Conservation (phyloP, 2,113 vertebrate genomes). For the Pelusios castaneus region DNA sequence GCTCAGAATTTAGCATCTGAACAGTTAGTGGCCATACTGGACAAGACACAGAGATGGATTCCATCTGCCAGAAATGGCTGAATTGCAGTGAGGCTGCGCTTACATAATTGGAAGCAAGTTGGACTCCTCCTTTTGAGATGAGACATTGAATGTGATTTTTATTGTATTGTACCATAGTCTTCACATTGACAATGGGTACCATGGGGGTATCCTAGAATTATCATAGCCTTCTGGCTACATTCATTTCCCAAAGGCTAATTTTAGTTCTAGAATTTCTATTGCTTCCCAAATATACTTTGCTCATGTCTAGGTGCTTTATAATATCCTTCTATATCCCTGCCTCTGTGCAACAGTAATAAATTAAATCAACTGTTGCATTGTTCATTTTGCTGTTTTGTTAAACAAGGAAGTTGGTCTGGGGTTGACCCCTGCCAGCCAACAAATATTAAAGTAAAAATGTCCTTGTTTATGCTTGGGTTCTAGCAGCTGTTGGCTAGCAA, state of each 20-base stretch:
- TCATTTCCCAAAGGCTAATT: background rate
- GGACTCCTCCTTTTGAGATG: background rate
- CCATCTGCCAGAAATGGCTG: accelerated
- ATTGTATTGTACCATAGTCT: background rate
- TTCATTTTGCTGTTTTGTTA: background rate
- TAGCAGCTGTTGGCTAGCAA: background rate
- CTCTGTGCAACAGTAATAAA: background rate
- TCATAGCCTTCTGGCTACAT: no score
- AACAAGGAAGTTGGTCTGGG: background rate
- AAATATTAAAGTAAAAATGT: background rate
- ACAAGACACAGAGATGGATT: background rate
- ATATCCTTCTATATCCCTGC: background rate
- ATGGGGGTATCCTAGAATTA: background rate
- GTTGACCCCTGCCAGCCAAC: background rate
- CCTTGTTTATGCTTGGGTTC: background rate
- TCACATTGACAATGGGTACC: background rate
- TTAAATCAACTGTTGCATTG: background rate
- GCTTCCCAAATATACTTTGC: background rate
- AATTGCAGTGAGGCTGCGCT: background rate
- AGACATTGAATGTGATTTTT: background rate
- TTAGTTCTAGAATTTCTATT: background rate
- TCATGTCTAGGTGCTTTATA: background rate
- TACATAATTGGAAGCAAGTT: background rate
- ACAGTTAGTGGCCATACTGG: no score
- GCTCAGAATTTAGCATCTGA: background rate